Evolutionary conservation across 2,797 vertebrate genomes (phyloP).

Genomic region (Megaceryle alcyon): DNA sequence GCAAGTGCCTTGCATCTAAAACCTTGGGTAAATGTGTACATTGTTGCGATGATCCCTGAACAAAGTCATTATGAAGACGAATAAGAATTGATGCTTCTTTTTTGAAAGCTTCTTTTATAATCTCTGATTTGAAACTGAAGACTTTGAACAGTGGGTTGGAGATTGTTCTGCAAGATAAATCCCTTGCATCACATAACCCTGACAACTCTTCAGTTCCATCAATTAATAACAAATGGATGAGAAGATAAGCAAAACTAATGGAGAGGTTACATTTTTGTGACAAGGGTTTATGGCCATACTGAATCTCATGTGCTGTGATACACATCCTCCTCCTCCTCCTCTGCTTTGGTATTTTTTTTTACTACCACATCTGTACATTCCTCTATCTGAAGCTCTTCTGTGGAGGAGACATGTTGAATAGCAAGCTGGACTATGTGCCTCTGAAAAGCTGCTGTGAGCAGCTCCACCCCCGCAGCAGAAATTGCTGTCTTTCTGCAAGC

Average conservation of each 20-base stretch:
- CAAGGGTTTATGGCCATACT: conserved; percentile 77
- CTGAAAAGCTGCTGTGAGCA: neutral
- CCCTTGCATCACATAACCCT: conserved; percentile 80
- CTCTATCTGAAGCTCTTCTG: conserved; percentile 30
- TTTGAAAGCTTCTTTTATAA: conserved; percentile 67
- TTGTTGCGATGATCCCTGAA: conserved; percentile 68
- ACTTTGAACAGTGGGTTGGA: conserved; percentile 82
- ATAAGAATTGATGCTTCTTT: conserved; percentile 36
- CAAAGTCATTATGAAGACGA: conserved; percentile 53
- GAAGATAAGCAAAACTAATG: conserved; percentile 85
- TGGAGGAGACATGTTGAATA: neutral
- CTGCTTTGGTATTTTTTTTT: conserved; percentile 49
- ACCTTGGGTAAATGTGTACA: conserved; percentile 63
- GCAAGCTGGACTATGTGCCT: neutral
- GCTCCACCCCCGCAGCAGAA: neutral
- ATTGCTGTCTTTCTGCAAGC: neutral
- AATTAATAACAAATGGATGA: conserved; percentile 84
- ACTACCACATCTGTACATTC: conserved; percentile 75
- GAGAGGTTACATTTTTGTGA: conserved; percentile 82
- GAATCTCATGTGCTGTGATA: conserved; percentile 78
- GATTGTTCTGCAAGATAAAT: conserved; percentile 85
- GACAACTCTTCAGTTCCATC: conserved; percentile 79
- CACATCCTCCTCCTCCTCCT: conserved; percentile 49
- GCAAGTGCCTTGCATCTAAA: conserved; percentile 71
- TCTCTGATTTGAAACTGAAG: conserved; percentile 67